A percentile compares a stretch with the other conserved stretches of the same genome.
Evolutionary conservation across 2,888 invertebrate species (phyloP).

Genomic region (Caenorhabditis imperialis): DNA sequence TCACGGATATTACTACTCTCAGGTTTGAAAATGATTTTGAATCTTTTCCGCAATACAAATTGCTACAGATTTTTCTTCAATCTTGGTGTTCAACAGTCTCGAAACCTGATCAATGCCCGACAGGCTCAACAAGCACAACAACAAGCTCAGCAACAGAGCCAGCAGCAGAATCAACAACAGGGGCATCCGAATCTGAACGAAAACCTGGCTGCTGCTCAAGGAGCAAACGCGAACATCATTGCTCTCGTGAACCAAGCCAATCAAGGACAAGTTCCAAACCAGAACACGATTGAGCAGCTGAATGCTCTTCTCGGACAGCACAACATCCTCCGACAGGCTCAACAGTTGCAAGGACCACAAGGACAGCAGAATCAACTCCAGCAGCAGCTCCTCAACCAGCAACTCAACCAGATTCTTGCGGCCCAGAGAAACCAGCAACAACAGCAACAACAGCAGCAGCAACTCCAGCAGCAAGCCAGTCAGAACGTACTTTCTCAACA

Average conservation of each 20-base stretch:
- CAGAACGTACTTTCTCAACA: slow-evolving; percentile 7
- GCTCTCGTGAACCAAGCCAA: slow-evolving; percentile 11
- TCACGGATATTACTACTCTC: slow-evolving; percentile 72
- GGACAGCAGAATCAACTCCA: slow-evolving; percentile 18
- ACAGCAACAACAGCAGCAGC: slow-evolving; percentile 40
- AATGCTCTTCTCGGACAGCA: slow-evolving; percentile 35
- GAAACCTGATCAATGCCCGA: slow-evolving; percentile 56
- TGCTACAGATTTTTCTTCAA: slow-evolving; percentile 72
- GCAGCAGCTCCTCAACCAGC: slow-evolving; percentile 33
- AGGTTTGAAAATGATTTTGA: slow-evolving; percentile 26
- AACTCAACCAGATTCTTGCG: slow-evolving; percentile 16
- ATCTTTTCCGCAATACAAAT: background rate
- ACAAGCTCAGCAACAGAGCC: slow-evolving; percentile 17
- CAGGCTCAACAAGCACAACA: slow-evolving; percentile 15
- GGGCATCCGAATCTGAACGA: background rate
- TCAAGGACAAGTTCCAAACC: slow-evolving; percentile 22
- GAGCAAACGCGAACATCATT: slow-evolving; percentile 21
- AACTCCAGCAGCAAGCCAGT: slow-evolving; percentile 30
- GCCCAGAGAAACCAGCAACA: slow-evolving; percentile 39
- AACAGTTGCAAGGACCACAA: slow-evolving; percentile 41
- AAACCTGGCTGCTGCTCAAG: background rate
- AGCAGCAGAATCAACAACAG: slow-evolving; percentile 14
- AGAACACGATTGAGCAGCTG: slow-evolving; percentile 31
- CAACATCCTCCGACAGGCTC: slow-evolving; percentile 35
- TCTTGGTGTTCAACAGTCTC: slow-evolving; percentile 73